phyloP scores from a whole-genome alignment of 2,113 vertebrate genomes.

The Phoxinus phoxinus region DNA sequence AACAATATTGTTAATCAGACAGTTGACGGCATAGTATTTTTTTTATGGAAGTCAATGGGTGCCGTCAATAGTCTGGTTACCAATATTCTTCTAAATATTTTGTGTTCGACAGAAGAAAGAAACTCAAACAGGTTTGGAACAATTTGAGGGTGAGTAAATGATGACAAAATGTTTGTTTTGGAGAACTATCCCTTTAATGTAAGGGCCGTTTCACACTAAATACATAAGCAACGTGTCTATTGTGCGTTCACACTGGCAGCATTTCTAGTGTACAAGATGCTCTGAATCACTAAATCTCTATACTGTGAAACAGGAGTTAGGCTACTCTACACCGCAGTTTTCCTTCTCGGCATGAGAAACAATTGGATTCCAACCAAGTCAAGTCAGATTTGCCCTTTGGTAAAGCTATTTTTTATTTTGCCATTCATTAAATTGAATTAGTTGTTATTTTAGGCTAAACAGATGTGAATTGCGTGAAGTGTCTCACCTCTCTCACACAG shows the following conservation, averaged over 20 bases:
- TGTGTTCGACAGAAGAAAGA: no score
- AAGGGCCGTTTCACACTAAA: not conserved
- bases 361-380: no score
- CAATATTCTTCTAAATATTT: no score
- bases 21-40: no score
- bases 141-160: no score
- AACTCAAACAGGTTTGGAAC: no score
- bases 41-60: no score
- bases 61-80: no score
- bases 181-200: no score
- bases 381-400: not conserved
- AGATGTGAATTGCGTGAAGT: slow-evolving; percentile 10
- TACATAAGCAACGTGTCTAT: not conserved
- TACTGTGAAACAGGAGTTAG: not conserved
- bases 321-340: not conserved
- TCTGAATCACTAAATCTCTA: not conserved
- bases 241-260: not conserved
- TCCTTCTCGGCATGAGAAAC: not conserved
- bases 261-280: not conserved
- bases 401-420: not conserved
- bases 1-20: no score
- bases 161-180: no score
- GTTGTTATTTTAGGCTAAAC: slow-evolving; percentile 20
- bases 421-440: not conserved
- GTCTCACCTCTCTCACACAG: slow-evolving; percentile 34